Base-by-base conservation (phyloP, 2,113 vertebrate genomes). In the Aphelocoma coerulescens region DNA sequence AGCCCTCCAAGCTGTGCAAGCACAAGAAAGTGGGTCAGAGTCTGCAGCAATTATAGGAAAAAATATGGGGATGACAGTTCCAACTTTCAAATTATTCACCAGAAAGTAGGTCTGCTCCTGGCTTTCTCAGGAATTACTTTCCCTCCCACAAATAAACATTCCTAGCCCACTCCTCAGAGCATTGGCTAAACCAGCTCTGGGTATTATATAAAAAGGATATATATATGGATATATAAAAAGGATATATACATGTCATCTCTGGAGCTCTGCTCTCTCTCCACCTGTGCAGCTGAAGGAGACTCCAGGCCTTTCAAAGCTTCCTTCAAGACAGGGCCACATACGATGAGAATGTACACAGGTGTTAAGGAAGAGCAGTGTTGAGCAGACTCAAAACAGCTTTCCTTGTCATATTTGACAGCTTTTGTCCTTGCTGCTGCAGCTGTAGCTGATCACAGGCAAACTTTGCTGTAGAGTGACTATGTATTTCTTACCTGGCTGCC, bases 311-410 rank as follows among this genome's bases (percentile, higher is more conserved):
- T 72, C 35, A 72, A n/a, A 76, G 33, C 63, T 91, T 91, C 32
- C 26, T 58, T 35, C 30, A 85, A 61, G 73, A 59, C 21, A 35
- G 39, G 57, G 35, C 19, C 21, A 33, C 0, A 3, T 54, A 32
- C 0, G 0, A 28, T 52, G 63, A 48, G 54, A 72, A 49, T 1
- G 3, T 43, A 22, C 4, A 8, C 17, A 57, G 27, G 5, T 57
- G 84, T 59, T 85, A 79, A 79, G 16, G 44, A 72, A 81, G 33
- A 75, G 27, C 35, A 26, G 4, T 27, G 27, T 28, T 57, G 18
- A 73, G 30, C 22, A 54, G 75, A 6, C 43, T 84, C 33, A 74
- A 35, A 91, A 46, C 3, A 23, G 7, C 35, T 93, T 89, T 85
- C 30, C 33, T 46, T 67, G 20, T 82, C 35, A 24, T 27, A 43